Evolutionary conservation across 2,888 invertebrate genomes (phyloP), one percentile per base, ranked within the genome.

Genomic region (Aphelenchoides bicaudatus): DNA sequence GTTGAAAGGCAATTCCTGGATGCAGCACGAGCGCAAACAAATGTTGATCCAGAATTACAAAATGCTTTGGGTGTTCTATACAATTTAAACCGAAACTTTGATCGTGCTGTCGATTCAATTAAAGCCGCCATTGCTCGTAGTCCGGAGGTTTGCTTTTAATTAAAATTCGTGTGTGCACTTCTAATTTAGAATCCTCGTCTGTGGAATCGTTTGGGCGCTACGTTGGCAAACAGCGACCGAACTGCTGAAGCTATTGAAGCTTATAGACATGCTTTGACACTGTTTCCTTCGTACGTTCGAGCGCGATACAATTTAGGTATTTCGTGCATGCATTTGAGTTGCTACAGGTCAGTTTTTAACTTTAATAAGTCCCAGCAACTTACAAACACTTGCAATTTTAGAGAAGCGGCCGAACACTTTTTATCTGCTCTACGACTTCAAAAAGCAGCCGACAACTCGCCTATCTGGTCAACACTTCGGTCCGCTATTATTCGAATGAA

Each of bases 231-330:
- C 80, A 91, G 93, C 66, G 88, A 88, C 53, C 86, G 87, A 66
- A 89, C 93, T 31, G 93, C 92, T 75, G 91, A 96, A 83, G 94
- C 98, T 3, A 89, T 98, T 5, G 88, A 90, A 37, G 94, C 96
- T 0, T 98, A 98, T 80, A 88, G 90, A 16, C 86, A 86, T 74
- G 93, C 96, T 34, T 83, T 98, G 51, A 86, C 88, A 78, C 83
- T 94, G 50, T 88, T 90, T 62, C 98, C 98, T 4, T 94, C 94
- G 1, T 98, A 91, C 80, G 91, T 98, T 64, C 85, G 98, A 59
- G 93, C 94, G 5, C 85, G 98, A 61, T 98, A 93, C 80, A 98
- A 98, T 83, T 88, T 98, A 59, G 96, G 94, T 27, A 93, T 98
- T 56, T 91, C 92, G 60, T 98, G 96, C 79, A 90, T 96, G 82